Conservation (phyloP, 1,140 invertebrate genomes). For the Pseudoatta argentina region DNA sequence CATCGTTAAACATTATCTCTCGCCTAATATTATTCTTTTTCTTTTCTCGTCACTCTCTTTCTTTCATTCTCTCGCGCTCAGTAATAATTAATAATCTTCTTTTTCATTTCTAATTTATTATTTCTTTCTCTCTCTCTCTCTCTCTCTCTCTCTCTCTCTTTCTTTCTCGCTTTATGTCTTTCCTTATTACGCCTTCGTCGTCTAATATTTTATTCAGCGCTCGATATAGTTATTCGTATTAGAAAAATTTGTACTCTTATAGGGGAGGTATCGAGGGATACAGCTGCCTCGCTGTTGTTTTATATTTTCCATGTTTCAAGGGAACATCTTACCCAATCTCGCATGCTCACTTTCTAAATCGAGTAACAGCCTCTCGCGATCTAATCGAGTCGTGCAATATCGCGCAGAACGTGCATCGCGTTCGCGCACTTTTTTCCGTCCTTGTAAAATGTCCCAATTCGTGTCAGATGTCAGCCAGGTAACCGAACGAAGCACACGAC, state of each 20-base stretch:
- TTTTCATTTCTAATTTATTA: conserved; percentile 71
- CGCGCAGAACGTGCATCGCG: conserved; percentile 43
- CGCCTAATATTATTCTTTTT: conserved; percentile 63
- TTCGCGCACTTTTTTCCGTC: conserved; percentile 39
- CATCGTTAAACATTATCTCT: conserved; percentile 82
- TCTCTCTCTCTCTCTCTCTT: conserved; percentile 47
- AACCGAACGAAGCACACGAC: conserved; percentile 22
- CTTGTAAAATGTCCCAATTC: conserved; percentile 69
- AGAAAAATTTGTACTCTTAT: conserved; percentile 86
- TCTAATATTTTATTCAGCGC: conserved; percentile 78
- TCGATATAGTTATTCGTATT: conserved; percentile 84
- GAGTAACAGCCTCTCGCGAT: conserved; percentile 45
- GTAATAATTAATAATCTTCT: conserved; percentile 80
- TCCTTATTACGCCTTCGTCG: conserved; percentile 60
- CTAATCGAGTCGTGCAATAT: conserved; percentile 41
- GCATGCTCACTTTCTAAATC: conserved; percentile 10
- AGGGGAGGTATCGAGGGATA: conserved; percentile 84
- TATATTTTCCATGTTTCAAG: conserved; percentile 52
- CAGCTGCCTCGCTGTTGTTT: conserved; percentile 75
- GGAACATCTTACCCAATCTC: conserved; percentile 72
- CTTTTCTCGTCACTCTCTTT: conserved; percentile 35
- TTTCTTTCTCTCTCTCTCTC: conserved; percentile 50
- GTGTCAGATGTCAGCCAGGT: conserved; percentile 73
- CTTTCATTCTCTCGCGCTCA: conserved; percentile 51
- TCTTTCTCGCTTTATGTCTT: conserved; percentile 53